phyloP scores from a whole-genome alignment of 2,113 vertebrate genomes.

The Macheiramphus alcinus region DNA sequence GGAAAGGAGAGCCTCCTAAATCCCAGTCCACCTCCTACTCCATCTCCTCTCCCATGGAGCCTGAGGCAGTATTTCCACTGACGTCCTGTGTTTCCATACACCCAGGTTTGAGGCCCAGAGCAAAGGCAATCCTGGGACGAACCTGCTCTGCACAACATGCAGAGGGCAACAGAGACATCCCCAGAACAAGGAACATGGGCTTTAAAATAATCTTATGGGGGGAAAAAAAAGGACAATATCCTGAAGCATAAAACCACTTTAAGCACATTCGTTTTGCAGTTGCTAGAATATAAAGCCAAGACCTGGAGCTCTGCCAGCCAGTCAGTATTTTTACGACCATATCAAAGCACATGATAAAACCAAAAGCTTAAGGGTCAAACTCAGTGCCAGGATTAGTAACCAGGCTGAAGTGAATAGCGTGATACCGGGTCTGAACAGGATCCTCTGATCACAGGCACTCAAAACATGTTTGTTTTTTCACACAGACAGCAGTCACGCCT shows the following conservation, averaged over 20 bases:
- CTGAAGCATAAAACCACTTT: background rate
- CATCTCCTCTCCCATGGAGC: background rate
- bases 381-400: background rate
- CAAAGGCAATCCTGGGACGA: background rate
- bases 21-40: background rate
- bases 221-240: background rate
- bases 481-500: background rate
- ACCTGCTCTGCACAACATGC: background rate
- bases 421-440: background rate
- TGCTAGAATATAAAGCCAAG: background rate
- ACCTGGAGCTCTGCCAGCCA: conserved; percentile 36
- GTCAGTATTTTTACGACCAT: conserved; percentile 37
- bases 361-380: conserved; percentile 48
- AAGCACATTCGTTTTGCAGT: background rate
- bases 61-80: background rate
- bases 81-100: background rate
- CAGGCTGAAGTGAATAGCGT: background rate
- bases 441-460: background rate
- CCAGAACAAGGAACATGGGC: background rate
- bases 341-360: conserved; percentile 51
- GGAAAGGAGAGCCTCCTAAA: background rate
- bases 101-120: background rate
- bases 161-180: background rate
- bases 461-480: background rate
- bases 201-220: background rate